These are phyloP conservation scores for Drosophila anomelani DNA, from an alignment of 2,888 invertebrate species.

Conservation along the genomic window DNA sequence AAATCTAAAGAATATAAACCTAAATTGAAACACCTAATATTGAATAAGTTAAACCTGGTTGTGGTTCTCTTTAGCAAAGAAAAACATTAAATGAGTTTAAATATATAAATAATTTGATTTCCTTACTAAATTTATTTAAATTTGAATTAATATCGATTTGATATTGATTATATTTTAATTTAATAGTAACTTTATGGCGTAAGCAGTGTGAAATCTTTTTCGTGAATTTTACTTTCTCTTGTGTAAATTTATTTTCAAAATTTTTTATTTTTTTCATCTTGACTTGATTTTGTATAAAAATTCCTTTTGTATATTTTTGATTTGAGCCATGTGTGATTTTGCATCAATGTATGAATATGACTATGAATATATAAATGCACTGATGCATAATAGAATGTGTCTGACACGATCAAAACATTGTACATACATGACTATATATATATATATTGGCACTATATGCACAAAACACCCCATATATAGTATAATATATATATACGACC, in stretches of 20 bases:
- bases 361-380: slow-evolving; percentile 41
- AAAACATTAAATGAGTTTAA: slow-evolving; percentile 33
- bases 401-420: slow-evolving; percentile 47
- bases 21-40: slow-evolving; percentile 23
- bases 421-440: slow-evolving; percentile 34
- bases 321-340: slow-evolving; percentile 46
- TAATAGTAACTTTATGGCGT: slow-evolving; percentile 31
- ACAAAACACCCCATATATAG: slow-evolving; percentile 21
- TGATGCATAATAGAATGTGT: slow-evolving; percentile 63
- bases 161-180: slow-evolving; percentile 17
- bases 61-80: slow-evolving; percentile 82
- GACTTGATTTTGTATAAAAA: slow-evolving; percentile 11
- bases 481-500: slow-evolving; percentile 15
- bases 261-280: slow-evolving; percentile 2
- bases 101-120: slow-evolving; percentile 23
- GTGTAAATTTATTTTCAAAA: slow-evolving; percentile 27
- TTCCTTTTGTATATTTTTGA: slow-evolving; percentile 29
- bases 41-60: slow-evolving; percentile 82
- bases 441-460: slow-evolving; percentile 21
- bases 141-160: slow-evolving; percentile 31
- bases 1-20: slow-evolving; percentile 19
- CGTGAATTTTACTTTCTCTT: slow-evolving; percentile 75
- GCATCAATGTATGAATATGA: slow-evolving; percentile 27
- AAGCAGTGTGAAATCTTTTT: slow-evolving; percentile 78
- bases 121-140: slow-evolving; percentile 48